Base-by-base conservation (phyloP, 1,140 invertebrate species). In the Heterodera schachtii region DNA sequence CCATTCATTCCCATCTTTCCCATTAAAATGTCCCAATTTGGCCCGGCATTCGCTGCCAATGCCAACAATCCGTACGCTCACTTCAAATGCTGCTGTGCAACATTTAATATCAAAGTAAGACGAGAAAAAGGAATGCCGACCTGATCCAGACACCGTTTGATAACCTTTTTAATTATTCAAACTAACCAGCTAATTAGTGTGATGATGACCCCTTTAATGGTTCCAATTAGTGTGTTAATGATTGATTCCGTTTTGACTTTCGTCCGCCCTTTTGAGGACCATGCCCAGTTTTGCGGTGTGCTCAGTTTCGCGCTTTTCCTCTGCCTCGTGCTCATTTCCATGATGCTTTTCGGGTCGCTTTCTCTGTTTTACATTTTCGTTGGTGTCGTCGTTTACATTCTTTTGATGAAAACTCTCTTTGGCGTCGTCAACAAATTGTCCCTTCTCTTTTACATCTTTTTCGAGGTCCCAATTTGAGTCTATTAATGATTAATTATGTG, bases 351-450 rank as follows among this genome's bases (percentile, higher is more conserved):
- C 67, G 82, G 84, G 0, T 16, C 67, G 21, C 31, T 83, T 8
- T 85, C 82, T 11, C 41, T 83, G 2, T 80, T 83, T 47, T 83
- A 85, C 73, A 83, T 83, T 9, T n/a, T 49, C 31, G 69, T 43
- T 57, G 82, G 82, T 6, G 49, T 86, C n/a, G 43, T 83, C 47
- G 71, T 83, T 11, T 83, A 84, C 70, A 52, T 19, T 19, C 82
- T 83, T 57, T 16, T 83, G 13, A 86, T 83, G 79, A 67, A 84
- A 47, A 52, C 13, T 75, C 44, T 83, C n/a, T 82, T 83, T 46
- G 49, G 60, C 49, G 52, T 80, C 0, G 64, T 79, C n/a, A 69
- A 85, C 13, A 83, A 83, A 66, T 44, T 83, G 43, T 44, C 67
- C 52, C 11, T 83, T n/a, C 82, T 83, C 7, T 75, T 57, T 9